Evolutionary conservation across 2,113 vertebrate genomes (phyloP).

Genomic region (Rallus limicola): DNA sequence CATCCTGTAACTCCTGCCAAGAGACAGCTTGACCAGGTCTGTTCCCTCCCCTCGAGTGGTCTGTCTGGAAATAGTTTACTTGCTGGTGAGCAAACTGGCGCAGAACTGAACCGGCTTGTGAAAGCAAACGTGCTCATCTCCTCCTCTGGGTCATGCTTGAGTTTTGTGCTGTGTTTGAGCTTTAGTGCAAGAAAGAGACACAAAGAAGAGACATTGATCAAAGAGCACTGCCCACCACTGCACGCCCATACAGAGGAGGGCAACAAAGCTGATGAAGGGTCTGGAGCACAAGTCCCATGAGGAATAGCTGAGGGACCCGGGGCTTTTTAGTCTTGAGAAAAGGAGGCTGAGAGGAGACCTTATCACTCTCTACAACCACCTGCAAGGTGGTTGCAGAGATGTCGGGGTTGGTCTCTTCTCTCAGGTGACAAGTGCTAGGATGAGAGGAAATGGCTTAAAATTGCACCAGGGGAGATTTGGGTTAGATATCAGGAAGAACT

Average conservation of each 20-base stretch:
- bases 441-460: too few relatives aligned
- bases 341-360: too few relatives aligned
- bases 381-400: too few relatives aligned
- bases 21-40: background rate
- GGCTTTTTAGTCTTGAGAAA: too few relatives aligned
- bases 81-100: background rate
- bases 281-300: too few relatives aligned
- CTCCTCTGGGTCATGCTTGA: background rate
- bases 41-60: accelerated
- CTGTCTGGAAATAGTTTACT: background rate
- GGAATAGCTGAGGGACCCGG: too few relatives aligned
- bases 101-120: background rate
- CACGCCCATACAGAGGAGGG: background rate
- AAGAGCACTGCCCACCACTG: background rate
- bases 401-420: too few relatives aligned
- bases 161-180: background rate
- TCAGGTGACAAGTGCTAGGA: too few relatives aligned
- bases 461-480: too few relatives aligned
- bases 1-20: background rate
- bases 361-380: too few relatives aligned
- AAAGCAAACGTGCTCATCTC: background rate
- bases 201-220: background rate
- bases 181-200: background rate
- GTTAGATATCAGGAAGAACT: too few relatives aligned
- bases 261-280: too few relatives aligned